These are phyloP conservation scores for Temnothorax rugatulus DNA, from an alignment of 2,888 invertebrate genomes.

Conservation along the genomic window DNA sequence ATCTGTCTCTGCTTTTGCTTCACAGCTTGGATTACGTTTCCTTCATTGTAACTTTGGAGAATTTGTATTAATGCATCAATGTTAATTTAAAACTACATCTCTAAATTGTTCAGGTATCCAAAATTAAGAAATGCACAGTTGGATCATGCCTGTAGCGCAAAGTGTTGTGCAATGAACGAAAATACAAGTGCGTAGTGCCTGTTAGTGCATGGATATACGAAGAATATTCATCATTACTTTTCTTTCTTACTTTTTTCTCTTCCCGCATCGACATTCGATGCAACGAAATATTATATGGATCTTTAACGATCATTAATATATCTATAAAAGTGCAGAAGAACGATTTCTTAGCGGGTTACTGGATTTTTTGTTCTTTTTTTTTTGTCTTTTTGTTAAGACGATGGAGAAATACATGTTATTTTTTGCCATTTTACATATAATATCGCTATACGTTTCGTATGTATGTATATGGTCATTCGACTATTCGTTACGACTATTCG, in stretches of 20 bases:
- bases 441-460: constrained; percentile 20
- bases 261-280: neutral
- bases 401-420: neutral
- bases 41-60: constrained; percentile 7
- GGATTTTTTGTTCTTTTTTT: neutral
- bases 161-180: constrained; percentile 24
- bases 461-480: neutral
- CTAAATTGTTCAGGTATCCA: constrained; percentile 38
- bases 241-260: neutral
- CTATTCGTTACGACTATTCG: constrained; percentile 1
- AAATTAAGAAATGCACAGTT: constrained; percentile 41
- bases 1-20: constrained; percentile 27
- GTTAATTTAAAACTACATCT: constrained; percentile 28
- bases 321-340: constrained; percentile 48
- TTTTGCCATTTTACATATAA: constrained; percentile 28
- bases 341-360: neutral
- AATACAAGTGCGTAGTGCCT: constrained; percentile 28
- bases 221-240: constrained; percentile 24
- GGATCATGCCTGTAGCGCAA: constrained; percentile 2
- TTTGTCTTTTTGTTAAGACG: constrained; percentile 26
- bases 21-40: constrained; percentile 17
- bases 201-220: constrained; percentile 12
- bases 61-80: neutral
- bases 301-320: constrained; percentile 33
- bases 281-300: constrained; percentile 18